Percentiles rank a stretch among this genome's conserved stretches.
Evolutionary conservation across 2,113 vertebrate species (phyloP).

Genomic region (Aphelocoma coerulescens): DNA sequence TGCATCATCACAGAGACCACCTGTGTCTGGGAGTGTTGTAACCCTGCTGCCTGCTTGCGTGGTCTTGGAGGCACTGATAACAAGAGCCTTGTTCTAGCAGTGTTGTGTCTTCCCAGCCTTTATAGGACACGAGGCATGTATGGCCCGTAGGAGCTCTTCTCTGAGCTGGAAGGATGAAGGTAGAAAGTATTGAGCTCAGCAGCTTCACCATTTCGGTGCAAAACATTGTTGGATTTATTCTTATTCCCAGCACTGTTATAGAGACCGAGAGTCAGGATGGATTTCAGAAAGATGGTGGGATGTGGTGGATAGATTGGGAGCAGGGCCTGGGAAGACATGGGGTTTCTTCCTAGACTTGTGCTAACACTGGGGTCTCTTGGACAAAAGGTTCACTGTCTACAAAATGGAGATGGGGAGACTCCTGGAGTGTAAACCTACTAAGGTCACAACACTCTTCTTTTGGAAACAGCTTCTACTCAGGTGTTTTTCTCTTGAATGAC

Average conservation of each 20-base stretch:
- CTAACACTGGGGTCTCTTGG: background rate
- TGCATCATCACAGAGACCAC: background rate
- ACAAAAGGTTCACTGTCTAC: background rate
- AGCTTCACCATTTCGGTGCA: background rate
- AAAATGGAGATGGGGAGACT: background rate
- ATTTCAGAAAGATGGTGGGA: background rate
- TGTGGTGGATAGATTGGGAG: background rate
- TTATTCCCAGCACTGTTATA: background rate
- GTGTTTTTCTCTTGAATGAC: background rate
- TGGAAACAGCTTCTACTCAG: background rate
- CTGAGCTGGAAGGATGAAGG: background rate
- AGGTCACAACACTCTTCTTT: background rate
- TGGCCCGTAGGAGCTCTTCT: background rate
- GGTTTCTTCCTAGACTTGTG: background rate
- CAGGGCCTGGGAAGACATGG: background rate
- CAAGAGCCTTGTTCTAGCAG: background rate
- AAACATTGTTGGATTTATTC: background rate
- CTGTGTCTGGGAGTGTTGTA: background rate
- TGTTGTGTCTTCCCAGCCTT: background rate
- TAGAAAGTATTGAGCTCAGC: background rate
- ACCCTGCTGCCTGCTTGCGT: background rate
- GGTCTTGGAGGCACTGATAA: background rate
- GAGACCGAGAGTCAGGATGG: background rate
- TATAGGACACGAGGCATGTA: background rate
- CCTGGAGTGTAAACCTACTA: background rate